Evolutionary conservation across 2,113 vertebrate genomes (phyloP).

Genomic region (Ammodytes dubius): DNA sequence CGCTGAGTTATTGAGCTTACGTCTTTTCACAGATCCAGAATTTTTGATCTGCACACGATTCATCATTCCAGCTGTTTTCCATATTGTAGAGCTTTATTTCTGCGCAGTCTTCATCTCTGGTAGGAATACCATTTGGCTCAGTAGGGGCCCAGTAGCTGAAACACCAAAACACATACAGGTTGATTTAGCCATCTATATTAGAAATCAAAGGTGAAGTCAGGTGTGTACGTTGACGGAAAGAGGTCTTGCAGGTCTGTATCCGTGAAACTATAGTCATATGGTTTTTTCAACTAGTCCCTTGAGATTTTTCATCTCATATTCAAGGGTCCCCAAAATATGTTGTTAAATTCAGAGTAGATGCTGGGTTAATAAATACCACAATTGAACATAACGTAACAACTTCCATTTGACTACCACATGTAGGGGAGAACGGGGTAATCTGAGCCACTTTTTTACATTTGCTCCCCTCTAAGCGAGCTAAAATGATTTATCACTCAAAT

Average conservation of each 20-base stretch:
- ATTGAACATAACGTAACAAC: background rate
- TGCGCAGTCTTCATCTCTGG: background rate
- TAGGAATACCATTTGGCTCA: background rate
- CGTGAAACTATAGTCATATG: background rate
- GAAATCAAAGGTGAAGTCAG: background rate
- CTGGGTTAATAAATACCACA: background rate
- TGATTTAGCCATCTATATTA: background rate
- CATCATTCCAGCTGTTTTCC: background rate
- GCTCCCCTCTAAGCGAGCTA: too few species aligned
- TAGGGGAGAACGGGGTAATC: too few species aligned
- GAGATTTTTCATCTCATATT: background rate
- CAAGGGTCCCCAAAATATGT: background rate
- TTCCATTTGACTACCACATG: too few species aligned
- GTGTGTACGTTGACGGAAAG: background rate
- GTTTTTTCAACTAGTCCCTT: background rate
- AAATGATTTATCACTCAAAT: too few species aligned
- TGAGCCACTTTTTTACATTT: too few species aligned
- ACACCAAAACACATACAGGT: background rate
- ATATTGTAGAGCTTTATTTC: background rate
- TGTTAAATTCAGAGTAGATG: background rate
- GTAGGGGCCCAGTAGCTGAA: background rate
- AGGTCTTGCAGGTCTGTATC: background rate
- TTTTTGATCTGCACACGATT: fast-evolving
- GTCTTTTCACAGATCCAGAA: constrained; percentile 32
- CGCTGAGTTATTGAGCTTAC: background rate